These are phyloP conservation scores for Dasysyrphus albostriatus DNA, from an alignment of 2,888 invertebrate species.

Conservation along the genomic window DNA sequence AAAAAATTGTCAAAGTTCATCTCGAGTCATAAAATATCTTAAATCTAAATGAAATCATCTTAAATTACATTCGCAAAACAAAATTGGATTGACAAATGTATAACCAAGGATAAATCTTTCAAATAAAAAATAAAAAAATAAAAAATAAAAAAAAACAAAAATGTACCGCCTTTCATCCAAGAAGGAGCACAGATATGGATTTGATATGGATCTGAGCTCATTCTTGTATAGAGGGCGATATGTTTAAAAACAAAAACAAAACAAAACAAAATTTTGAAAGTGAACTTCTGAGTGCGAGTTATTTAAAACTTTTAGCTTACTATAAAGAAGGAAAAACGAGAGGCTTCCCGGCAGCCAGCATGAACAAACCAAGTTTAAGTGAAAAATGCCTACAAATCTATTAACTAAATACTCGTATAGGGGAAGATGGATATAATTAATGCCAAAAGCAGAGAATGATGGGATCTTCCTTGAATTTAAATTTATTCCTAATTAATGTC, in stretches of 20 bases:
- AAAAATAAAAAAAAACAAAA: slow-evolving; percentile 3
- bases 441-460: not conserved
- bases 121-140: not conserved
- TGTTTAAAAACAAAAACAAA: slow-evolving; percentile 35
- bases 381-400: not conserved
- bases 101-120: not conserved
- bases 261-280: slow-evolving; percentile 1
- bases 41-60: not conserved
- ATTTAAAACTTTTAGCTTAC: not conserved
- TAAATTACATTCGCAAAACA: not conserved
- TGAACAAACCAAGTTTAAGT: not conserved
- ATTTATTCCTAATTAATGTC: slow-evolving; percentile 27
- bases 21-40: not conserved
- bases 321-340: no score
- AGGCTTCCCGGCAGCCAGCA: not conserved
- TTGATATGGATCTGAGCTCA: slow-evolving; percentile 75
- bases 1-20: not conserved
- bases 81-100: not conserved
- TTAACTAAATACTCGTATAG: not conserved
- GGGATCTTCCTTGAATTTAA: not conserved
- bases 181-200: slow-evolving; percentile 75
- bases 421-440: slow-evolving; percentile 1
- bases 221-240: slow-evolving; percentile 74
- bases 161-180: slow-evolving; percentile 74
- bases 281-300: not conserved